phyloP scores from a whole-genome alignment of 2,113 vertebrate genomes.

The Acinonyx jubatus region DNA sequence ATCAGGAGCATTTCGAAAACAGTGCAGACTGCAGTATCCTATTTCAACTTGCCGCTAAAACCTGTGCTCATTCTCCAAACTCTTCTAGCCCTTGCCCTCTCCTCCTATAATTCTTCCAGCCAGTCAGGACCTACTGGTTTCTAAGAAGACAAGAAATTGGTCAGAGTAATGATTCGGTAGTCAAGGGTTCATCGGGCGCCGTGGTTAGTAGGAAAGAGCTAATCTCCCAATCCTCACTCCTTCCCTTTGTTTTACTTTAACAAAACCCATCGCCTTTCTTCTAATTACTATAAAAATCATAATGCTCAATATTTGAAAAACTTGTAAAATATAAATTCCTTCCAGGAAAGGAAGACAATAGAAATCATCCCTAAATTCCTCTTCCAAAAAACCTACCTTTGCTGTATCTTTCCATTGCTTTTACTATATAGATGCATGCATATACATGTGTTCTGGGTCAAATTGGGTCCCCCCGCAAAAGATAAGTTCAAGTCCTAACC shows the following conservation, averaged over 20 bases:
- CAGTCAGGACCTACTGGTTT: not conserved
- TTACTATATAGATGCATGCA: not conserved
- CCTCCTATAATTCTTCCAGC: not conserved
- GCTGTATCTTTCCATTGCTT: not conserved
- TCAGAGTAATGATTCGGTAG: not conserved
- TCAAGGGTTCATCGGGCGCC: not conserved
- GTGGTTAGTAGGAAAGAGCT: not conserved
- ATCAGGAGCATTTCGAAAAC: no score
- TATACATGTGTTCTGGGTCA: accelerated
- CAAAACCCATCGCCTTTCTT: not conserved
- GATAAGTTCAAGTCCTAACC: no score
- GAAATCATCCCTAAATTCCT: not conserved
- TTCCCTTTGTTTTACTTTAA: not conserved
- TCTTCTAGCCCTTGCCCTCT: not conserved
- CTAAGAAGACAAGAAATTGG: not conserved
- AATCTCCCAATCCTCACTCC: not conserved
- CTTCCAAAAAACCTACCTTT: not conserved
- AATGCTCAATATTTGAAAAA: not conserved
- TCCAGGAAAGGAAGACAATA: not conserved
- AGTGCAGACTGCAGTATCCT: no score
- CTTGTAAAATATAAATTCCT: not conserved
- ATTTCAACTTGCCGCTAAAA: not conserved
- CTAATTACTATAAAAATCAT: not conserved
- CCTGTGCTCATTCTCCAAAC: not conserved
- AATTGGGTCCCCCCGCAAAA: no score